These are phyloP conservation scores for Oceanites oceanicus DNA, from an alignment of 2,113 vertebrate species.

Conservation along the genomic window DNA sequence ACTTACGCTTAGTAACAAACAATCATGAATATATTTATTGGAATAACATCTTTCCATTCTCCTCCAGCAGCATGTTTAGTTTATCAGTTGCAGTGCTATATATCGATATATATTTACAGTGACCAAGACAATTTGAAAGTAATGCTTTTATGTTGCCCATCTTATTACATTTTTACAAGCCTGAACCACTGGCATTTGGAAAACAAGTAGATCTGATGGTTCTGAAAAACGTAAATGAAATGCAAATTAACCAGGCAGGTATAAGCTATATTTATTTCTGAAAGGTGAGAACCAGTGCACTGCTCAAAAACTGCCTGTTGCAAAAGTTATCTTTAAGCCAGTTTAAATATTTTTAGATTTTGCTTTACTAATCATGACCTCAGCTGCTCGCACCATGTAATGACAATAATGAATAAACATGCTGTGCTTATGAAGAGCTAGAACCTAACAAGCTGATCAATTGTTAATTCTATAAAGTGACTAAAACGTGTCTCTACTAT, in stretches of 20 bases:
- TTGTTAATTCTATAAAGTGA: constrained; percentile 93
- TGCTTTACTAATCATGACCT: constrained; percentile 73
- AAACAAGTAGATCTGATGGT: neutral
- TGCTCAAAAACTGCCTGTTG: neutral
- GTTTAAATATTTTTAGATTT: constrained; percentile 63
- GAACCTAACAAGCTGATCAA: constrained; percentile 82
- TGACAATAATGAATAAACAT: constrained; percentile 86
- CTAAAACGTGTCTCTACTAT: constrained; percentile 84
- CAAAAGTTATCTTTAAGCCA: neutral
- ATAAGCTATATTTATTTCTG: neutral
- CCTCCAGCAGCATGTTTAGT: neutral
- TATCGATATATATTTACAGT: constrained; percentile 16
- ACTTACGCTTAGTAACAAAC: constrained; percentile 33
- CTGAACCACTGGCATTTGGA: neutral
- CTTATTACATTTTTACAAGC: constrained; percentile 11
- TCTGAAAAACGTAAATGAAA: constrained; percentile 37
- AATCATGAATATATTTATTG: constrained; percentile 60
- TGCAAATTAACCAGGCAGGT: constrained; percentile 8
- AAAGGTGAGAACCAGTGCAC: neutral
- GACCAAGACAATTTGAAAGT: constrained; percentile 49
- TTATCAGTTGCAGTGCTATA: neutral
- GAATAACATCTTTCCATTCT: constrained; percentile 34
- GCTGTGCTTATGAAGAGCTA: constrained; percentile 73
- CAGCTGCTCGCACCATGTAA: constrained; percentile 68
- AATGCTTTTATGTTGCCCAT: constrained; percentile 19